Percentiles rank a stretch among this genome's conserved stretches.
These are phyloP conservation scores for Lepisosteus osseus DNA, from an alignment of 2,113 vertebrate species.

Conservation along the genomic window DNA sequence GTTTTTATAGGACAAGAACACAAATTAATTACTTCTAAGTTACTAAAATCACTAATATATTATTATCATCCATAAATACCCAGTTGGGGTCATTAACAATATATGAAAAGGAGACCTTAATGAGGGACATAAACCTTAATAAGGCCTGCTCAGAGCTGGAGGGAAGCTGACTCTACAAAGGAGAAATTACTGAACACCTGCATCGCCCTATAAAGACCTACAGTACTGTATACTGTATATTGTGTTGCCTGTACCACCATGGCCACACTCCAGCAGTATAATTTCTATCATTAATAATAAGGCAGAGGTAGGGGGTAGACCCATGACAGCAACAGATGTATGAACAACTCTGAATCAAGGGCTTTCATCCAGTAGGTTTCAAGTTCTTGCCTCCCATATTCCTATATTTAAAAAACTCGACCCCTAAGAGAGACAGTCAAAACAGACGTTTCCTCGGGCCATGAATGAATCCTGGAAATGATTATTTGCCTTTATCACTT, in stretches of 20 bases:
- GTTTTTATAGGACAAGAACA: too few relatives aligned
- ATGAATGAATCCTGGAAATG: conserved; percentile 40
- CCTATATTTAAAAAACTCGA: conserved; percentile 17
- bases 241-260: conserved; percentile 2
- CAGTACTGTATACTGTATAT: background rate
- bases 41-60: too few relatives aligned
- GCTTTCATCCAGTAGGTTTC: conserved; percentile 21
- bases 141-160: background rate
- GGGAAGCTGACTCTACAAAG: background rate
- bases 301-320: conserved; percentile 18
- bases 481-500: conserved; percentile 47
- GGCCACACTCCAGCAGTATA: conserved; percentile 42
- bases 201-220: conserved; percentile 10
- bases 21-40: too few relatives aligned
- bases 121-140: background rate
- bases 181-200: conserved; percentile 25
- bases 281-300: conserved; percentile 43
- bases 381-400: conserved; percentile 17
- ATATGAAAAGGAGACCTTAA: background rate
- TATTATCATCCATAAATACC: too few relatives aligned
- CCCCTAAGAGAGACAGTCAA: conserved; percentile 23
- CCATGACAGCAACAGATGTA: conserved; percentile 24
- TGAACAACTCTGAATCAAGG: conserved; percentile 7
- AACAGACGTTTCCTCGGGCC: conserved; percentile 21
- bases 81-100: too few relatives aligned